Base-by-base conservation (phyloP, 30 jellyfish, hydroid and myxozoan species). In the Aurelia sp. region DNA sequence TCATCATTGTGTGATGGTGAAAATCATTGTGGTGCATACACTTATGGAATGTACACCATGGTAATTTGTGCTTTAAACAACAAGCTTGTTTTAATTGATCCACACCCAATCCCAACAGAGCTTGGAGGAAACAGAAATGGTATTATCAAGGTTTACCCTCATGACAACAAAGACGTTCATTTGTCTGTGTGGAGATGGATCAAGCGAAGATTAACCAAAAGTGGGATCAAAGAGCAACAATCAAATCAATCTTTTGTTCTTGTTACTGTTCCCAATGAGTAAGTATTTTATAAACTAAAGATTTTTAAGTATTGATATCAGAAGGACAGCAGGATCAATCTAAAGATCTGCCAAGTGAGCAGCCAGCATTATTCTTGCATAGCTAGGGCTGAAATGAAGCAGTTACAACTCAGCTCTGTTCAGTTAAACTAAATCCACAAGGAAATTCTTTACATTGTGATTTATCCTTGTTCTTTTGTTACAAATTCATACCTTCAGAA, bases 101-200 rank as follows among this genome's bases (percentile, higher is more conserved):
- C 76, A 65, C 76, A 65, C 47, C 44, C 76, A 65, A 65, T 65
- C 76, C 76, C 76, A 65, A 65, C 76, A 65, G 76, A 65, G 76
- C 76, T 65, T 65, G 19, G 76, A 10, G 76, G 76, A 65, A 65
- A 65, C 76, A 65, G 76, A 65, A 5, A 65, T 65, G 76, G 76
- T 10, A 65, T 65, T n/a, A 27, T 65, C 47, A 65, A 65, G 76
- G 76, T 65, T 65, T 65, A 65, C 76, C 76, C 76, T 60, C 76
- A 65, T 17, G 19, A 65, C 76, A 65, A 65, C 76, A 65, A 65
- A 65, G 76, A 65, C 76, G 19, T 65, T 65, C 76, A 65, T 65
- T n/a, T 65, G 76, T 65, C 76, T 65, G 13, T 65, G 19, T 65
- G 76, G 76, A 65, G 76, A 65, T 65, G 76, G 76, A 65, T 65